A percentile compares a stretch with the other conserved stretches of the same genome.
Evolutionary conservation across 2,113 vertebrate species (phyloP).

Genomic region (Onychorhynchus coronatus): DNA sequence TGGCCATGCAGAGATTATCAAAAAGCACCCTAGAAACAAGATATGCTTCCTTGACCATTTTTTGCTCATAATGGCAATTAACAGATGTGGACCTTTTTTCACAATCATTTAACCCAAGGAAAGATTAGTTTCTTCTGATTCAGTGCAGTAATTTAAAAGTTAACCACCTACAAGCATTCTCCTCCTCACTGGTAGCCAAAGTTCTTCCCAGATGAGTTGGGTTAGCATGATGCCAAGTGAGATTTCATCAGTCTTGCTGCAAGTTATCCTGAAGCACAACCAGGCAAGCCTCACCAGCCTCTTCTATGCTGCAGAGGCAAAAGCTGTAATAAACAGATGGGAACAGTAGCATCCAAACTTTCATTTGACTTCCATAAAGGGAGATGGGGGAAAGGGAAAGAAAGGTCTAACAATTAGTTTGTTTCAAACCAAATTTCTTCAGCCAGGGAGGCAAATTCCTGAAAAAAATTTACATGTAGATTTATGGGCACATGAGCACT

Average conservation of each 20-base stretch:
- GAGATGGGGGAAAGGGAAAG: background rate
- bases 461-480: background rate
- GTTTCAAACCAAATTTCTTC: background rate
- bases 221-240: background rate
- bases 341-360: background rate
- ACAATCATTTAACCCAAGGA: background rate
- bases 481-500: background rate
- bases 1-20: background rate
- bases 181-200: background rate
- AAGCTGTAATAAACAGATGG: background rate
- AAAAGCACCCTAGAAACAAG: background rate
- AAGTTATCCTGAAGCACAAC: background rate
- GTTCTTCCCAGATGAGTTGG: background rate
- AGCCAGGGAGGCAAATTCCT: background rate
- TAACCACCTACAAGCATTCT: background rate
- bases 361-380: background rate
- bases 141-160: background rate
- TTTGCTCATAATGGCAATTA: background rate
- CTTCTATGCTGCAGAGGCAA: background rate
- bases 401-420: background rate
- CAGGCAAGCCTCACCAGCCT: background rate
- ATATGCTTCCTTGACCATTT: background rate
- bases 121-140: background rate
- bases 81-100: background rate
- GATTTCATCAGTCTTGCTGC: background rate